Base-by-base conservation (phyloP, 2,888 invertebrate genomes). In the Sabatieria punctata region DNA sequence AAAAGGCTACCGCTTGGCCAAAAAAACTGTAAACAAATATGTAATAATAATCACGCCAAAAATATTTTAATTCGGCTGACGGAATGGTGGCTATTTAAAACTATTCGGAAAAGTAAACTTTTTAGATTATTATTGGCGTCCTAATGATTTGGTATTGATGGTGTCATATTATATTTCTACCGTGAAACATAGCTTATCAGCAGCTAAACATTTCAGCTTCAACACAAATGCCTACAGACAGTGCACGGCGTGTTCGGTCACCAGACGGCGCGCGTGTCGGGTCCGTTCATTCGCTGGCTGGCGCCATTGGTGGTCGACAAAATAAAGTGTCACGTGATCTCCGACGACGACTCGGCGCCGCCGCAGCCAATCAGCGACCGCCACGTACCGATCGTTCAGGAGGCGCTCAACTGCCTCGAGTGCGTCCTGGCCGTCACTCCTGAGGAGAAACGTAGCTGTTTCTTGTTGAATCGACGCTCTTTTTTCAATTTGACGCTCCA, bases 271-370 rank as follows among this genome's bases (percentile, higher is more conserved):
- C 71, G 71, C 49, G 76, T 83, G 24, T 76, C 80, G 33, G 78
- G 79, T 4, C 79, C 82, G 0, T 85, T 81, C 60, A 83, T 86
- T 55, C 82, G 82, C 57, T 77, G 80, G 0, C 69, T 85, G 51
- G 82, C 82, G 6, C 82, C 84, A 2, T 73, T 79, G 55, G 73
- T 85, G 45, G 77, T 85, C 30, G 38, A 42, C 35, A 49, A 33
- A 39, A 18, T 33, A 21, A 22, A 18, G 4, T 19, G 15, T 19
- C 13, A 36, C 41, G 30, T 33, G 37, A 36, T 33, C 38, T 8
- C 43, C 47, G 11, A 26, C 37, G 82, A 64, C 77, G 77, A 59
- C 71, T 83, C 41, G 78, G 37, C 25, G 35, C 38, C 4, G 43
- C 47, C 13, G 27, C 37, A 83, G 64, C 77, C 77, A 59, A 71